These are phyloP conservation scores for Apogon hyalosoma DNA, from an alignment of 2,797 vertebrate genomes.

Conservation along the genomic window DNA sequence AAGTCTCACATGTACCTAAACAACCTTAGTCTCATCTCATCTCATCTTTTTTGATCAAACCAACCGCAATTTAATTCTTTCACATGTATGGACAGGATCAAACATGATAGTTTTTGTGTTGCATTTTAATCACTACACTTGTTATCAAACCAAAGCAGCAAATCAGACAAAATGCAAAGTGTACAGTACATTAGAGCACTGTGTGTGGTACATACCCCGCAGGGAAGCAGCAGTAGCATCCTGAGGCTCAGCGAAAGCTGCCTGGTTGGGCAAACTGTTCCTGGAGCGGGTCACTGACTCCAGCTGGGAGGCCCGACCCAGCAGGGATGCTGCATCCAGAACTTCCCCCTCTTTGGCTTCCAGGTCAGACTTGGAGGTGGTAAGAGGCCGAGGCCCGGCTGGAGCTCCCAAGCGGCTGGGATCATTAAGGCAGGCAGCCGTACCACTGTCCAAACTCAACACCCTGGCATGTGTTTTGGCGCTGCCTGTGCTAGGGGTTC, in stretches of 20 bases:
- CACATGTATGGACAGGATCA: neutral
- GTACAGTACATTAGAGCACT: constrained; percentile 24
- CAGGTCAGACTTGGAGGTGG: constrained; percentile 98
- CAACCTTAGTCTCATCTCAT: neutral
- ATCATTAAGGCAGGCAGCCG: constrained; percentile 93
- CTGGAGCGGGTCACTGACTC: constrained; percentile 98
- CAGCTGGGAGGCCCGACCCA: constrained; percentile 97
- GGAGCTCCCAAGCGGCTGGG: constrained; percentile 90
- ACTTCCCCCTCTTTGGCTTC: constrained; percentile 99
- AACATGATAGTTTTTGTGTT: constrained; percentile 10
- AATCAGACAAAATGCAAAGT: constrained; percentile 22
- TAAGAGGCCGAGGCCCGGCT: constrained; percentile 90
- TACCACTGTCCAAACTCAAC: constrained; percentile 96
- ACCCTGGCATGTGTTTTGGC: constrained; percentile 95
- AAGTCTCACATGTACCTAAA: constrained; percentile 25
- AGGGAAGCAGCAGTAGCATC: constrained; percentile 87
- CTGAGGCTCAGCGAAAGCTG: constrained; percentile 90
- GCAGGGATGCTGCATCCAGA: constrained; percentile 94
- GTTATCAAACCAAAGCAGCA: constrained; percentile 23
- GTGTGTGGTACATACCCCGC: constrained; percentile 80
- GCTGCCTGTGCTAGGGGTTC: constrained; percentile 90
- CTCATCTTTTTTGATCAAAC: neutral
- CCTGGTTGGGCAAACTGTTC: constrained; percentile 96
- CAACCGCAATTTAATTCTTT: neutral
- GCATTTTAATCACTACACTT: neutral